Percentiles rank a stretch among this genome's conserved stretches.
Conservation (phyloP, 1,140 invertebrate species). For the Nasonia longicornis region DNA sequence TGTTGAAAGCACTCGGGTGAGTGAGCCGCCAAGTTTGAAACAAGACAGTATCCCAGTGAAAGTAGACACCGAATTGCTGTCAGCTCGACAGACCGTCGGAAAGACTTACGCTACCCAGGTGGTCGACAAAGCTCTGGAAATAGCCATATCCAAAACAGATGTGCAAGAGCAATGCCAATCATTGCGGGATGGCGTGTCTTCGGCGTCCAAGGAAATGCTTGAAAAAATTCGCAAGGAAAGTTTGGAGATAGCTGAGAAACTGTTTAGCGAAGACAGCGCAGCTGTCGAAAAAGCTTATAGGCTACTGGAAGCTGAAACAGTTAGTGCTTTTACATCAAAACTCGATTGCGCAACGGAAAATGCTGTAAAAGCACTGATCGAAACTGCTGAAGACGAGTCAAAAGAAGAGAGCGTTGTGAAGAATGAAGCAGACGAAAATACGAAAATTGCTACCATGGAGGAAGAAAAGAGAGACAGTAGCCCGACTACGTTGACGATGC, state of each 20-base stretch:
- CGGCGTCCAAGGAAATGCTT: constrained; percentile 62
- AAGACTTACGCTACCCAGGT: constrained; percentile 65
- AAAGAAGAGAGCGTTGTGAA: constrained; percentile 53
- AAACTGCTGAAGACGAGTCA: constrained; percentile 67
- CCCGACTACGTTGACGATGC: constrained; percentile 26
- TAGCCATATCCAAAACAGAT: constrained; percentile 67
- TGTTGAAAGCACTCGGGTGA: constrained; percentile 12
- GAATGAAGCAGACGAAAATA: constrained; percentile 5
- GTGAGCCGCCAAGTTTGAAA: constrained; percentile 24
- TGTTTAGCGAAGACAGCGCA: constrained; percentile 53
- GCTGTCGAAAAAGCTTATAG: constrained; percentile 57
- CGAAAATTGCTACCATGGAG: constrained; percentile 20
- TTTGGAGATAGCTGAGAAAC: constrained; percentile 57
- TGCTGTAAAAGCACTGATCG: constrained; percentile 65
- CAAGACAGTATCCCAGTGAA: constrained; percentile 32
- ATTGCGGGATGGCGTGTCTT: constrained; percentile 58
- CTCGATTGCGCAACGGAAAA: constrained; percentile 66
- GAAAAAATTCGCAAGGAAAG: constrained; percentile 63
- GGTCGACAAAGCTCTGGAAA: constrained; percentile 66
- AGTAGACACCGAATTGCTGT: constrained; percentile 47
- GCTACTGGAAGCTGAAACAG: constrained; percentile 60
- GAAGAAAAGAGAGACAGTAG: constrained; percentile 20
- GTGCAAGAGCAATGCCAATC: constrained; percentile 67
- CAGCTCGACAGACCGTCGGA: constrained; percentile 54
- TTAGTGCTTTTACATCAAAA: constrained; percentile 60